Evolutionary conservation across 2,888 invertebrate species (phyloP).

Genomic region (Pollenia amentaria): DNA sequence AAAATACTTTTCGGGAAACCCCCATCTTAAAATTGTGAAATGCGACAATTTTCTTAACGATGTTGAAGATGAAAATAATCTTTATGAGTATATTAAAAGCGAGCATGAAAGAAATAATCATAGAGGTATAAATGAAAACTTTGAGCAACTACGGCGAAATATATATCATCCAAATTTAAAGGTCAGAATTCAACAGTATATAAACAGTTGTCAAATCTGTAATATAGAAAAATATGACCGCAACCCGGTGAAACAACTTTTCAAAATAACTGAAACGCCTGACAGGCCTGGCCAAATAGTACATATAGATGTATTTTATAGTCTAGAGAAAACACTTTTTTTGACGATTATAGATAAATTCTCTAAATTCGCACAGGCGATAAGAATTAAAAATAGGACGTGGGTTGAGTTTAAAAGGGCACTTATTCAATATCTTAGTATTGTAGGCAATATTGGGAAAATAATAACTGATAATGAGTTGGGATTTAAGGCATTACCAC

Average conservation of each 20-base stretch:
- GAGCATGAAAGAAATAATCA: constrained; percentile 40
- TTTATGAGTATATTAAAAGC: constrained; percentile 10
- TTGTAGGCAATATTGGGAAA: constrained; percentile 63
- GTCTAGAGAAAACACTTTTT: constrained; percentile 2
- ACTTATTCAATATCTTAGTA: constrained; percentile 64
- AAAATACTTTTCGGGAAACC: constrained; percentile 1
- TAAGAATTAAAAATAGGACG: constrained; percentile 64
- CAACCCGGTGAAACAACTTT: constrained; percentile 62
- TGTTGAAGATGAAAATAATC: constrained; percentile 9
- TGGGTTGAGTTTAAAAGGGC: constrained; percentile 72
- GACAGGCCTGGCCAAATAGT: constrained; percentile 74
- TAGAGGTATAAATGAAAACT: constrained; percentile 43
- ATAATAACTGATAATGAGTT: constrained; percentile 72
- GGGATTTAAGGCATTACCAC: constrained; percentile 73
- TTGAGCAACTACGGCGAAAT: not conserved
- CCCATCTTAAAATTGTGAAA: not conserved
- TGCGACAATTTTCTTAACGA: not conserved
- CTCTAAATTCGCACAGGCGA: constrained; percentile 33
- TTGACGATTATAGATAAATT: constrained; percentile 28
- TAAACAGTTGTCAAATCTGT: constrained; percentile 42
- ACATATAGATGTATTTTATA: constrained; percentile 74
- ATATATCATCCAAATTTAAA: constrained; percentile 47
- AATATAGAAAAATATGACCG: constrained; percentile 55
- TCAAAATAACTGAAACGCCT: constrained; percentile 75
- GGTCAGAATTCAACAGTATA: constrained; percentile 31